Evolutionary conservation across 2,888 invertebrate genomes (phyloP).

Genomic region (Napeogenes sylphis): DNA sequence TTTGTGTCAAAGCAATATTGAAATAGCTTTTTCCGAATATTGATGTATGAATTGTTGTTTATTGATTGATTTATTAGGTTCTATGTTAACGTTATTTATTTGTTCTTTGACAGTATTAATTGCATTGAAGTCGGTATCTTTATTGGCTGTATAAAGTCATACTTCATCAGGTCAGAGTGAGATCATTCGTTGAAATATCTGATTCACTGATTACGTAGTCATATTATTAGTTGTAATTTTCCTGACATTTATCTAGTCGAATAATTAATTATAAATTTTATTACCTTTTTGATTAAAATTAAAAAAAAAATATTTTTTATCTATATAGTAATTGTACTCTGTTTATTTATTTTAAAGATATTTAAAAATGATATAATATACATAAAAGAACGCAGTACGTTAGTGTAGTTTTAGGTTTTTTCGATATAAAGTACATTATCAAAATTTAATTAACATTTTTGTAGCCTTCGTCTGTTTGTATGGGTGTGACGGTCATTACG

Average conservation of each 20-base stretch:
- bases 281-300: no score
- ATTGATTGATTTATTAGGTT: background rate
- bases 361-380: no score
- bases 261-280: no score
- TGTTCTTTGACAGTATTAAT: background rate
- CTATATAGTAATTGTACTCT: no score
- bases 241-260: conserved; percentile 3
- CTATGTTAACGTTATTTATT: background rate
- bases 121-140: conserved; percentile 4
- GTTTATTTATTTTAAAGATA: no score
- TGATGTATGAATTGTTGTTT: no score
- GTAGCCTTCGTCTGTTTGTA: conserved; percentile 2
- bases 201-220: conserved; percentile 30
- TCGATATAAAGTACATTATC: background rate
- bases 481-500: conserved; percentile 19
- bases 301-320: no score
- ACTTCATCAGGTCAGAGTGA: conserved; percentile 38
- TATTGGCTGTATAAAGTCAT: conserved; percentile 19
- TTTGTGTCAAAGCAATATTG: no score
- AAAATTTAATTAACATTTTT: background rate
- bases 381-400: no score
- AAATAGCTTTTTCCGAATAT: no score
- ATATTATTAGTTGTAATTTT: conserved; percentile 19
- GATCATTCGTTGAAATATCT: conserved; percentile 42
- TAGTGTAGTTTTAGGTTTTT: no score